Conservation (phyloP, 2,888 invertebrate species). For the Acanthosepion pharaonis region DNA sequence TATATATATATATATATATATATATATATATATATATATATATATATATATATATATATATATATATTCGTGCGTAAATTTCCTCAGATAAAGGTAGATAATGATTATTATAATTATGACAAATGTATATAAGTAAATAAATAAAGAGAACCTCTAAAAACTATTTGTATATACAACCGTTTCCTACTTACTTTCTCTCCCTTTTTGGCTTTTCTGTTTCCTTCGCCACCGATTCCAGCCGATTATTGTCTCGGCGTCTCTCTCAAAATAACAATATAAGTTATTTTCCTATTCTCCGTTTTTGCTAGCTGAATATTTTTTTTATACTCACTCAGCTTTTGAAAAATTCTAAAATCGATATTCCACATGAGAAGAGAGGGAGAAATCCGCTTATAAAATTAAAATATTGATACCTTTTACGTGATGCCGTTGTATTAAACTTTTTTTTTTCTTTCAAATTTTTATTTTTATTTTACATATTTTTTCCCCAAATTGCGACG, state of each 20-base stretch:
- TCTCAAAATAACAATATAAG: neutral
- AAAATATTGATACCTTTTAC: neutral
- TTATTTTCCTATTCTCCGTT: neutral
- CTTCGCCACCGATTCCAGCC: neutral
- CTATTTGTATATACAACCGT: neutral
- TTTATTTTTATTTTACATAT: neutral
- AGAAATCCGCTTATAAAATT: neutral
- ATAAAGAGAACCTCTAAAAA: neutral
- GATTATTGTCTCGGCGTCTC: neutral
- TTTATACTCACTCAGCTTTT: neutral
- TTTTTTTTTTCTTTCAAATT: neutral
- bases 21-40: neutral
- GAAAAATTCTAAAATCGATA: neutral
- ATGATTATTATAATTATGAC: neutral
- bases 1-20: neutral
- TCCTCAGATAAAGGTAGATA: neutral
- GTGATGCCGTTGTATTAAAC: neutral
- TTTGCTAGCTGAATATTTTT: neutral
- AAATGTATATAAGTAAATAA: neutral
- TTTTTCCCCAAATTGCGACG: neutral
- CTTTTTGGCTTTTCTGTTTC: neutral
- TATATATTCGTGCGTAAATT: neutral
- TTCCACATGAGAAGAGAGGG: neutral
- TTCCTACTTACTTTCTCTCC: neutral
- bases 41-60: neutral